Evolutionary conservation across 2,888 invertebrate species (phyloP), one percentile per base, ranked within the genome.

Genomic region (Physocephala rufipes): DNA sequence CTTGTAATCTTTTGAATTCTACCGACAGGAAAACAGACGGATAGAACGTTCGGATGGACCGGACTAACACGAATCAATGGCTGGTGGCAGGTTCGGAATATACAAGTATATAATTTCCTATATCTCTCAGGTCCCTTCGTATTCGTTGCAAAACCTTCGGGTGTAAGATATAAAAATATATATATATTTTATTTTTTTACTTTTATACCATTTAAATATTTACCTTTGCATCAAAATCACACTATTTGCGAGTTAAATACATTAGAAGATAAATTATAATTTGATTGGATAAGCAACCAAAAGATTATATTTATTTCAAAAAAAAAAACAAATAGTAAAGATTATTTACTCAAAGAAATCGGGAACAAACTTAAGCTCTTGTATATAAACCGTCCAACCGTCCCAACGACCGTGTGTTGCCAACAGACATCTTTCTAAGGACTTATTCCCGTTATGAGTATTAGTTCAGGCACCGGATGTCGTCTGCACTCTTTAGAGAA

Each of bases 401-500:
- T 7, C 15, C 12, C 12, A 58, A 4, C 58, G 55, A 19, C 58
- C 58, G 12, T 16, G 12, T 53, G 21, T 12, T 9, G 12, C 21
- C 15, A 58, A 7, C 28, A 58, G 26, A 55, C 16, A 5, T 2
- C 26, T 58, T 15, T 21, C 15, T 63, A 63, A 63, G 47, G 66
- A 74, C 70, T 74, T 61, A 58, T 68, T 68, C 63, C 66, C 63
- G 19, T 19, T 63, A 3, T 45, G 19, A 26, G 28, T 15, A 2
- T 24, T 19, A 69, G 65, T 69, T 73, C 74, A 73, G 73, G 75
- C 66, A 59, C 73, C 67, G 73, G 71, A 76, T 75, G 82, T 82
- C 80, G 75, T 76, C 77, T 72, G 78, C 82, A 82, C 77, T 80
- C 78, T 75, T 80, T 76, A 76, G 76, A 76, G 74, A 76, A 79